Base-by-base conservation (phyloP, 2,113 vertebrate species). In the Mastomys natalensis region DNA sequence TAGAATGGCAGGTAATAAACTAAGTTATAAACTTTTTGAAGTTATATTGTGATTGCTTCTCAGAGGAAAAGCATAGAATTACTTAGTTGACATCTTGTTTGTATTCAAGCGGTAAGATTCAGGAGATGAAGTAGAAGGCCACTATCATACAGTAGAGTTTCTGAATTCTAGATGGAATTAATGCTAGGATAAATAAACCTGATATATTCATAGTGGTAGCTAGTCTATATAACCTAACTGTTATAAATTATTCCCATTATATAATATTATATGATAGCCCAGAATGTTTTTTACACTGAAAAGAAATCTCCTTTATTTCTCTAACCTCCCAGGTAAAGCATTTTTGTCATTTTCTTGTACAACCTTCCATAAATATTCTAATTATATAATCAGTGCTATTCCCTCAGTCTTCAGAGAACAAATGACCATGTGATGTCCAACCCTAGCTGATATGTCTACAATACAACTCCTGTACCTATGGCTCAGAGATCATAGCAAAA, bases 41-140 rank as follows among this genome's bases (percentile, higher is more conserved):
- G 2, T 82, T 66, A 80, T 60, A 64, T 86, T 16, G 74, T 48
- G 70, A 64, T 93, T 31, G 68, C 26, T 95, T 24, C 53, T 95
- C 72, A 92, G 64, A 90, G 94, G 43, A n/a, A 93, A 13, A 94
- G 7, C 55, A 29, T 93, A 68, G 19, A 88, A 70, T 34, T 55
- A 86, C 21, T 78, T 68, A 48, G 34, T 58, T 91, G 51, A 89
- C 51, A 55, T 74, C 37, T 84, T 85, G 21, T 84, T 91, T 95
- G 64, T 68, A 88, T 91, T 94, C 10, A 85, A 85, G 66, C 84
- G 16, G 4, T 16, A 53, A 29, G 64, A 76, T 29, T 48, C 24
- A 78, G 76, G 22, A 74, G 22, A 93, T 89, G 82, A 94, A 87
- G 13, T 78, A 90, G 53, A 53, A 82, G 34, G n/a, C 48, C 55